Conservation (phyloP, 2,888 invertebrate species). For the Euclidia mi region DNA sequence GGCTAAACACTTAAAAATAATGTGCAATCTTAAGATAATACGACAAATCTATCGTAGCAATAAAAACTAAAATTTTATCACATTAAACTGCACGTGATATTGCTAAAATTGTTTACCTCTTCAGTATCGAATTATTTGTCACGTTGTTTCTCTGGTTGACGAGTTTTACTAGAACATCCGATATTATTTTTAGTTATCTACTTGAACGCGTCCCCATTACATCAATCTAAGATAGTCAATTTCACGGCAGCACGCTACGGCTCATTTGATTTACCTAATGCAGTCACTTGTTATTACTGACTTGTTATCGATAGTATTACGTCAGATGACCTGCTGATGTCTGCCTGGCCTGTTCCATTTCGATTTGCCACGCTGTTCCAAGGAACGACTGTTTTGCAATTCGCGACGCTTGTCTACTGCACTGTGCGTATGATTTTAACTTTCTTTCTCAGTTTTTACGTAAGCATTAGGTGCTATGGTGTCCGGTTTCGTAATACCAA, state of each 20-base stretch:
- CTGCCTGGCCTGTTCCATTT: slow-evolving; percentile 52
- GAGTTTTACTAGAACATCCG: slow-evolving; percentile 19
- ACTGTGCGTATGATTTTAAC: slow-evolving; percentile 57
- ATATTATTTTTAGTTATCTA: slow-evolving; percentile 49
- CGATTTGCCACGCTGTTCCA: slow-evolving; percentile 69
- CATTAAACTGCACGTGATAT: too few species aligned
- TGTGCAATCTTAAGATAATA: background rate
- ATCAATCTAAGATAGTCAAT: slow-evolving; percentile 69
- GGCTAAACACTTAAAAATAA: background rate
- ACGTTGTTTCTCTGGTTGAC: background rate
- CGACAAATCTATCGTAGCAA: background rate
- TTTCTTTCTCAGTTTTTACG: slow-evolving; percentile 66
- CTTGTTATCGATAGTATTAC: slow-evolving; percentile 67
- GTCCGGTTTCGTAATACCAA: slow-evolving; percentile 41
- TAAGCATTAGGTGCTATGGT: slow-evolving; percentile 53
- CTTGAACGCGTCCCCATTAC: slow-evolving; percentile 65
- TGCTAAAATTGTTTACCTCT: too few species aligned
- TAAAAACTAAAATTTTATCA: too few species aligned
- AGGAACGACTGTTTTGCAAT: slow-evolving; percentile 67
- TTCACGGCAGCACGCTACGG: slow-evolving; percentile 70
- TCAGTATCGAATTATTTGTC: background rate
- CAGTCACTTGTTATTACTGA: slow-evolving; percentile 63
- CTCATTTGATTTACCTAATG: slow-evolving; percentile 74
- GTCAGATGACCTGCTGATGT: slow-evolving; percentile 59
- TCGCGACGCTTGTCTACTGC: slow-evolving; percentile 65